phyloP scores from a whole-genome alignment of 2,113 vertebrate genomes.

The Silurus meridionalis region DNA sequence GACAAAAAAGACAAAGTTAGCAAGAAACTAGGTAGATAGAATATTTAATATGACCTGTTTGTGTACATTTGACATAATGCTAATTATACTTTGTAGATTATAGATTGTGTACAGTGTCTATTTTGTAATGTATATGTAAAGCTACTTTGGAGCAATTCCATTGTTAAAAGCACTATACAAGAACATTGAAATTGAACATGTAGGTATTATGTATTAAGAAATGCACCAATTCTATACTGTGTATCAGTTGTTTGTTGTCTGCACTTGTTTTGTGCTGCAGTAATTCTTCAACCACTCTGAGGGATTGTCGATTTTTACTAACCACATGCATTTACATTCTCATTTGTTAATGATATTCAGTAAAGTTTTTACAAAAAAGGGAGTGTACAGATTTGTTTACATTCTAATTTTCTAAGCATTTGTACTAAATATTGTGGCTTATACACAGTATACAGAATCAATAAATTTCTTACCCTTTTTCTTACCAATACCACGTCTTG shows the following conservation, averaged over 20 bases:
- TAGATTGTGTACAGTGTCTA: background rate
- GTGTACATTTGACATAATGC: background rate
- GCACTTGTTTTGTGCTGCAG: background rate
- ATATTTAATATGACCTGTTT: conserved; percentile 1
- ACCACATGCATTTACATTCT: background rate
- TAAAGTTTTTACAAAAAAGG: background rate
- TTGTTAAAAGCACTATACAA: no score
- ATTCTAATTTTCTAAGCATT: background rate
- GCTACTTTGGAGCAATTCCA: no score
- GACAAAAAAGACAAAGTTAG: background rate
- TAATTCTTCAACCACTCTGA: background rate
- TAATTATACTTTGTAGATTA: background rate
- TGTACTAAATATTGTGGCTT: background rate
- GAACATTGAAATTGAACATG: background rate
- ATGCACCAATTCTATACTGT: background rate
- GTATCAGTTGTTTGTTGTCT: background rate
- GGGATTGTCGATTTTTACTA: background rate
- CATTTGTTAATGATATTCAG: background rate
- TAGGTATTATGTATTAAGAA: background rate
- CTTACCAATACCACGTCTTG: background rate
- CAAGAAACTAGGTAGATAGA: background rate
- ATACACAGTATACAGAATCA: background rate
- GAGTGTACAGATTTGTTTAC: conserved; percentile 21
- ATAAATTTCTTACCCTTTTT: conserved; percentile 22
- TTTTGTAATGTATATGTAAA: background rate